A percentile compares a stretch with the other conserved stretches of the same genome.
These are phyloP conservation scores for Aleiodes testaceus DNA, from an alignment of 2,888 invertebrate species.

Conservation along the genomic window DNA sequence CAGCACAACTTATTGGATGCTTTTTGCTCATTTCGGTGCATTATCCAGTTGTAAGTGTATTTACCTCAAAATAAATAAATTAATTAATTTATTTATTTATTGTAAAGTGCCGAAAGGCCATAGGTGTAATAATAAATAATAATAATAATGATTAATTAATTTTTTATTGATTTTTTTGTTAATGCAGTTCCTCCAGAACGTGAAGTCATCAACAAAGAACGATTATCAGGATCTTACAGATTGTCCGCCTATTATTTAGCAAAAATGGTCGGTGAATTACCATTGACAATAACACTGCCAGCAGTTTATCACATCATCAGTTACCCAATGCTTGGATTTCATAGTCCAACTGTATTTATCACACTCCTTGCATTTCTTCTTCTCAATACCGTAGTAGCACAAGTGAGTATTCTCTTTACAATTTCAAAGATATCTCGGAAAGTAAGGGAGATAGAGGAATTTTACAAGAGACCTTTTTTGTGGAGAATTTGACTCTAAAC, in stretches of 20 bases:
- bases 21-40: constrained; percentile 85
- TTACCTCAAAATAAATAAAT: no score
- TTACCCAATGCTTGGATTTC: constrained; percentile 84
- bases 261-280: constrained; percentile 87
- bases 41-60: constrained; percentile 83
- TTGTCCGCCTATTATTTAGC: constrained; percentile 87
- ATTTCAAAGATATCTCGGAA: background rate
- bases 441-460: no score
- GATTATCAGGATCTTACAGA: constrained; percentile 84
- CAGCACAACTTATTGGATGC: constrained; percentile 88
- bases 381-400: constrained; percentile 83
- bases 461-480: no score
- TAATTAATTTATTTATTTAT: background rate
- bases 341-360: constrained; percentile 80
- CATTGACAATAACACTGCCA: constrained; percentile 83
- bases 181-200: constrained; percentile 83
- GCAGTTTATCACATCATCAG: constrained; percentile 84
- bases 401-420: constrained; percentile 72
- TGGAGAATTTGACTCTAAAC: no score
- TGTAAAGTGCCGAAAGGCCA: no score
- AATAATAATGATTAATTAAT: background rate
- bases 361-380: constrained; percentile 80
- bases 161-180: background rate
- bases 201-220: constrained; percentile 86
- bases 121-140: no score